phyloP scores from a whole-genome alignment of 92 coral and sea anemone species.

The Pocillopora grandis region DNA sequence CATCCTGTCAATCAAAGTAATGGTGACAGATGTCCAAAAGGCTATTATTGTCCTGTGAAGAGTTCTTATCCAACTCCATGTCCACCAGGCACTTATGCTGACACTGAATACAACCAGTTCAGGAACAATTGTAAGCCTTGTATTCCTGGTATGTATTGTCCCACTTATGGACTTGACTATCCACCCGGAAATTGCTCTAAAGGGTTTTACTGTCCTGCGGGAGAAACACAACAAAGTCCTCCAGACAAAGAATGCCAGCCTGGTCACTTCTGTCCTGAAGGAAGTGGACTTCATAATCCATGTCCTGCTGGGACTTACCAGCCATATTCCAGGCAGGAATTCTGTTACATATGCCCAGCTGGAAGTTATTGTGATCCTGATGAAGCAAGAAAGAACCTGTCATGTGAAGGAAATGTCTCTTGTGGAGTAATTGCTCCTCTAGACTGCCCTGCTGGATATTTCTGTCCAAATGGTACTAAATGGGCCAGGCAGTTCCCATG shows the following conservation, averaged over 20 bases:
- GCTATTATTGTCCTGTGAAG: slow-evolving; percentile 90
- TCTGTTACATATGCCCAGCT: slow-evolving; percentile 81
- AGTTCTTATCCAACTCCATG: slow-evolving; percentile 84
- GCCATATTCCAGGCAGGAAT: slow-evolving; percentile 71
- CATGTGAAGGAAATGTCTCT: slow-evolving; percentile 82
- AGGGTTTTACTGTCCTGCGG: slow-evolving; percentile 96
- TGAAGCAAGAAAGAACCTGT: slow-evolving; percentile 81
- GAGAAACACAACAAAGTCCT: slow-evolving; percentile 88
- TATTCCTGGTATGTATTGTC: slow-evolving; percentile 90
- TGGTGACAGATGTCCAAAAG: slow-evolving; percentile 92
- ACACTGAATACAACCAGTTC: slow-evolving; percentile 85
- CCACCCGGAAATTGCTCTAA: slow-evolving; percentile 95
- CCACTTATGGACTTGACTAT: slow-evolving; percentile 69
- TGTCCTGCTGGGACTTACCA: slow-evolving; percentile 94
- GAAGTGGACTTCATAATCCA: slow-evolving; percentile 89
- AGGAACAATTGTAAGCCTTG: slow-evolving; percentile 95
- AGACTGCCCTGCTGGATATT: slow-evolving; percentile 95
- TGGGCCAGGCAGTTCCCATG: slow-evolving; percentile 86
- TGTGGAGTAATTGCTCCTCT: slow-evolving; percentile 81
- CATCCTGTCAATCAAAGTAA: slow-evolving; percentile 85
- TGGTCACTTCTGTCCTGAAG: slow-evolving; percentile 97
- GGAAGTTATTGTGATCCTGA: slow-evolving; percentile 99
- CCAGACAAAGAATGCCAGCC: slow-evolving; percentile 93
- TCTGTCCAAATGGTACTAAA: slow-evolving; percentile 85
- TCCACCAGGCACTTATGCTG: slow-evolving; percentile 92